Percentiles rank a stretch among this genome's conserved stretches.
These are phyloP conservation scores for Misgurnus anguillicaudatus DNA, from an alignment of 2,113 vertebrate genomes.

Conservation along the genomic window DNA sequence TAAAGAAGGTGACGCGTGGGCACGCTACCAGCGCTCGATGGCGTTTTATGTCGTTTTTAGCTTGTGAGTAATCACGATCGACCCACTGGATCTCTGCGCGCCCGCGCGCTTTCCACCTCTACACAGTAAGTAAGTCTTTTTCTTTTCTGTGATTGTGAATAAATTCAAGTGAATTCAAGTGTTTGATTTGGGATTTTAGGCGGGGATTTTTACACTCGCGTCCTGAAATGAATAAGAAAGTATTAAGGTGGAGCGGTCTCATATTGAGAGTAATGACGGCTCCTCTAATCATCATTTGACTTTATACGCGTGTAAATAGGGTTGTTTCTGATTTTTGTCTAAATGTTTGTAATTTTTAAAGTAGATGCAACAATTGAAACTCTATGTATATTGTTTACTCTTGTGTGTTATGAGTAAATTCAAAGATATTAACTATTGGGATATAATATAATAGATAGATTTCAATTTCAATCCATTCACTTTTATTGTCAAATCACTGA, in stretches of 20 bases:
- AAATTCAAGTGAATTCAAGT: too few relatives aligned
- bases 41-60: conserved; percentile 46
- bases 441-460: too few relatives aligned
- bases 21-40: conserved; percentile 46
- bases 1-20: conserved; percentile 37
- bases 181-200: conserved; percentile 3
- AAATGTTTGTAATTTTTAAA: too few relatives aligned
- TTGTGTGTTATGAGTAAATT: too few relatives aligned
- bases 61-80: conserved; percentile 55
- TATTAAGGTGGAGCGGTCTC: background rate
- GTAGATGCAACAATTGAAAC: too few relatives aligned
- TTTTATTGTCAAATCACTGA: too few relatives aligned
- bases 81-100: conserved; percentile 49
- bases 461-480: too few relatives aligned
- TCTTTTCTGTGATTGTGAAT: background rate
- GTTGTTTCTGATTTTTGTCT: too few relatives aligned
- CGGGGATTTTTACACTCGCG: background rate
- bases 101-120: too few relatives aligned
- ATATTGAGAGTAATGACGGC: background rate
- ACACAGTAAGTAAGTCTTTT: background rate
- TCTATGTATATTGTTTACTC: too few relatives aligned
- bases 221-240: background rate
- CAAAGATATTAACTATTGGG: too few relatives aligned
- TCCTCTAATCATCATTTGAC: background rate
- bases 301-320: background rate